phyloP scores from a whole-genome alignment of 1,140 invertebrate species.

The Eufriesea mexicana region DNA sequence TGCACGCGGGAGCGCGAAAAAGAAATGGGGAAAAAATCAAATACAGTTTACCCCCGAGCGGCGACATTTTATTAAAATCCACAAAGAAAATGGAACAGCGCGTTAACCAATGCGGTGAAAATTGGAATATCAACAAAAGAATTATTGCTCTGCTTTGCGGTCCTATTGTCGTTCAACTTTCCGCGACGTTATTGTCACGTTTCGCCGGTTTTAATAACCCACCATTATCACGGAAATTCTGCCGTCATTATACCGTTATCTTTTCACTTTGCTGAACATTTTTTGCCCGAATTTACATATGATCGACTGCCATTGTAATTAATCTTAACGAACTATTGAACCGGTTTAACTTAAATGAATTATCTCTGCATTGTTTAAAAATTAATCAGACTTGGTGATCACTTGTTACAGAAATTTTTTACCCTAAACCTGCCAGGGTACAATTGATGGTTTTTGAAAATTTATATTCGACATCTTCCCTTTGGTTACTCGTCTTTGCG shows the following conservation, averaged over 20 bases:
- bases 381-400: no score
- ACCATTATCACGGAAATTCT: neutral
- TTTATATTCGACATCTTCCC: no score
- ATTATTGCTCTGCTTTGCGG: neutral
- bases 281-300: neutral
- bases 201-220: neutral
- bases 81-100: slow-evolving; percentile 26
- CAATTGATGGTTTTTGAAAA: no score
- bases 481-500: no score
- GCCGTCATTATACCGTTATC: neutral
- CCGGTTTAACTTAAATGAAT: neutral
- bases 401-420: no score
- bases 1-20: neutral
- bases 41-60: neutral
- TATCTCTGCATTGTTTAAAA: neutral
- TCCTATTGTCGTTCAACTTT: neutral
- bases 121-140: slow-evolving; percentile 28
- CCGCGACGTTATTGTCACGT: neutral
- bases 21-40: neutral
- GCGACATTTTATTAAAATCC: slow-evolving; percentile 37
- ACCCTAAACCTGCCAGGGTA: no score
- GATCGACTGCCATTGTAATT: neutral
- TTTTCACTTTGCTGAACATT: neutral
- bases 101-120: slow-evolving; percentile 7
- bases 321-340: neutral